Evolutionary conservation across 2,113 vertebrate species (phyloP).

Genomic region (Ibidorhyncha struthersii): DNA sequence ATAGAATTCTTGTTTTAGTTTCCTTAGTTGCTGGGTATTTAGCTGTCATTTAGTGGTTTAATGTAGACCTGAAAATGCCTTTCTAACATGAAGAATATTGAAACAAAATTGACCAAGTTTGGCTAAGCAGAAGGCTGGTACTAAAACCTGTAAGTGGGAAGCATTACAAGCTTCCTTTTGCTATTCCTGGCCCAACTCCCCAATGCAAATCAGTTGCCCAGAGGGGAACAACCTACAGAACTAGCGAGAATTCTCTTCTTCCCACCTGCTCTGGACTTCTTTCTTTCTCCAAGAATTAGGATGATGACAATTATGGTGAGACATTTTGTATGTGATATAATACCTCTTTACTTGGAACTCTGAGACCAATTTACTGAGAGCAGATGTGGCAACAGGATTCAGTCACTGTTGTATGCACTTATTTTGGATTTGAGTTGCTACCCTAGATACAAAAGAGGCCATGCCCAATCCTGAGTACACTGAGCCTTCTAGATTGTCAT

Average conservation of each 20-base stretch:
- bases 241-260: background rate
- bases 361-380: background rate
- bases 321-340: background rate
- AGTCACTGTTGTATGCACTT: background rate
- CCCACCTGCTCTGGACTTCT: background rate
- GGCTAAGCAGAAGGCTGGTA: background rate
- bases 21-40: background rate
- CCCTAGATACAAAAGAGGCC: background rate
- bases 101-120: conserved; percentile 5
- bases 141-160: background rate
- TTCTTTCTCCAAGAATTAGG: background rate
- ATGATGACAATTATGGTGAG: background rate
- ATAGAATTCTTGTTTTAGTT: background rate
- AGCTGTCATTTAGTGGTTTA: background rate
- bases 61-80: background rate
- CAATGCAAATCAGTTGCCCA: background rate
- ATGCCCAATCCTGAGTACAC: background rate
- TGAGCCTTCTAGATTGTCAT: background rate
- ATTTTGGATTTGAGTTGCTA: background rate
- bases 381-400: background rate
- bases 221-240: background rate
- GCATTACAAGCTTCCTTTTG: background rate
- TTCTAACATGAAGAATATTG: background rate
- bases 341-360: background rate
- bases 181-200: background rate